Percentiles rank a stretch among this genome's conserved stretches.
These are phyloP conservation scores for Sycophila sp. DNA, from an alignment of 1,140 invertebrate species.

Conservation along the genomic window DNA sequence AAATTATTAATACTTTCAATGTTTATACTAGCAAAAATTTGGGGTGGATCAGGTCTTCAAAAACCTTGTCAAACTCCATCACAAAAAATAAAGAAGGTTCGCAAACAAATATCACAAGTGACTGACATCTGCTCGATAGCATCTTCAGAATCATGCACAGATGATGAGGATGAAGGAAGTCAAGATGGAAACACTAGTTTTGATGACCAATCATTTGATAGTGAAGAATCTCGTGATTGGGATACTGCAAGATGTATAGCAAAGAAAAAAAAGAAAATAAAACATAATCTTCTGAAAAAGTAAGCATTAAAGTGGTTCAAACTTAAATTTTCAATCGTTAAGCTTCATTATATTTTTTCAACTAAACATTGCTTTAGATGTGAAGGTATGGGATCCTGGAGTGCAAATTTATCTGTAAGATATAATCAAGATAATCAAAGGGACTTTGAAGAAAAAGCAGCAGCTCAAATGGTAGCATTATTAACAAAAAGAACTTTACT, in stretches of 20 bases:
- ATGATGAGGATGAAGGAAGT: constrained; percentile 53
- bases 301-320: constrained; percentile 7
- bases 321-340: no score
- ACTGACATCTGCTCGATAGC: constrained; percentile 49
- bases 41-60: constrained; percentile 55
- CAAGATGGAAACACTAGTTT: constrained; percentile 51
- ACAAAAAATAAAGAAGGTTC: constrained; percentile 48
- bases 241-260: neutral
- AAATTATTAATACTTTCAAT: constrained; percentile 33
- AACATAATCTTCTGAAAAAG: constrained; percentile 41
- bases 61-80: constrained; percentile 45
- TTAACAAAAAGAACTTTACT: constrained; percentile 67
- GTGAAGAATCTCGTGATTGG: constrained; percentile 55
- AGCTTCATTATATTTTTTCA: neutral
- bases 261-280: constrained; percentile 41
- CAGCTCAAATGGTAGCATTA: constrained; percentile 74
- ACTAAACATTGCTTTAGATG: constrained; percentile 42
- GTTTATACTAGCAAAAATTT: constrained; percentile 55
- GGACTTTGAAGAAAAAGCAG: constrained; percentile 80
- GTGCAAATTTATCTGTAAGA: constrained; percentile 75
- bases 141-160: constrained; percentile 54
- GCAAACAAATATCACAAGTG: constrained; percentile 50
- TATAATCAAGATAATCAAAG: constrained; percentile 88
- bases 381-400: constrained; percentile 73
- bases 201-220: constrained; percentile 58